Conservation (phyloP, 2,113 vertebrate genomes). For the Dasyornis broadbenti region DNA sequence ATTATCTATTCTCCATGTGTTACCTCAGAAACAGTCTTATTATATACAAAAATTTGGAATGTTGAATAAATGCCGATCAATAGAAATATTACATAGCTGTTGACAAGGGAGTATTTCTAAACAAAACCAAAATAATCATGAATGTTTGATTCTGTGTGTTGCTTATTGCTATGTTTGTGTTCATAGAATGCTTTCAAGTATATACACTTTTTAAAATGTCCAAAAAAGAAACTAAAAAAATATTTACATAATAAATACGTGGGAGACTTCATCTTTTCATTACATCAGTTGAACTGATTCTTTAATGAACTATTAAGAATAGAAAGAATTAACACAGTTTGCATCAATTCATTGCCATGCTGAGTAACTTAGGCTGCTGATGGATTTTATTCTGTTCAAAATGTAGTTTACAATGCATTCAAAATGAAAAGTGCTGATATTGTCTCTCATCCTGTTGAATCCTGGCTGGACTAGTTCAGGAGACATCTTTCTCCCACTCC, state of each 20-base stretch:
- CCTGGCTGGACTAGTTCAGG: not conserved
- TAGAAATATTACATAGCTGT: slow-evolving; percentile 75
- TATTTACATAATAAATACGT: slow-evolving; percentile 79
- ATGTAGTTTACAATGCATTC: slow-evolving; percentile 32
- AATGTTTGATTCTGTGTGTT: slow-evolving; percentile 78
- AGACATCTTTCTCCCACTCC: not conserved
- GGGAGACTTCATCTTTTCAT: slow-evolving; percentile 63
- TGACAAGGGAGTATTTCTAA: slow-evolving; percentile 75
- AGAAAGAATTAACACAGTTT: slow-evolving; percentile 31
- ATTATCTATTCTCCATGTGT: slow-evolving; percentile 86
- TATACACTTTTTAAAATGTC: slow-evolving; percentile 76
- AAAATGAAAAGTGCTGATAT: slow-evolving; percentile 2
- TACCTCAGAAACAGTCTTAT: slow-evolving; percentile 86
- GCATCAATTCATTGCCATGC: slow-evolving; percentile 3
- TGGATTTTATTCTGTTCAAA: slow-evolving; percentile 31
- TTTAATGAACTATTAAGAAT: slow-evolving; percentile 52
- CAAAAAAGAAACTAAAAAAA: slow-evolving; percentile 72
- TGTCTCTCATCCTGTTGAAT: not conserved
- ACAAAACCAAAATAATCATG: slow-evolving; percentile 68
- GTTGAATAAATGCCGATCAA: slow-evolving; percentile 84
- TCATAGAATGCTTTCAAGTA: slow-evolving; percentile 80
- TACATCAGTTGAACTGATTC: slow-evolving; percentile 59
- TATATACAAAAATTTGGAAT: slow-evolving; percentile 96
- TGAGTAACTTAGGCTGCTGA: slow-evolving; percentile 17
- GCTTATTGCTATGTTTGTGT: slow-evolving; percentile 87